Evolutionary conservation across 2,113 vertebrate genomes (phyloP), one percentile per base, ranked within the genome.

Genomic region (Paracanthobrama guichenoti): DNA sequence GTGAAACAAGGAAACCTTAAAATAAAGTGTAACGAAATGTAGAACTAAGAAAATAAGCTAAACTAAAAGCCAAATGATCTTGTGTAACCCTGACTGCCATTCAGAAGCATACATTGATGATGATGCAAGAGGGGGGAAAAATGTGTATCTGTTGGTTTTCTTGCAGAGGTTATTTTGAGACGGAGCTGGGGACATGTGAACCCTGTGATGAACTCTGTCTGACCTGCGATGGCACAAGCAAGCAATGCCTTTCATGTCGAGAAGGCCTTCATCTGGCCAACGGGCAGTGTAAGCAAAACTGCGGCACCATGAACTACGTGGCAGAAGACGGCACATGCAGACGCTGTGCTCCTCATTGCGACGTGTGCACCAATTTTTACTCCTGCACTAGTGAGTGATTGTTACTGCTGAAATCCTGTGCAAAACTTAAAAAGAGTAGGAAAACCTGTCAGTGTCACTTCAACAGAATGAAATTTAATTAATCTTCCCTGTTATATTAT

Each of bases 91-190:
- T 48, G 4, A 50, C 48, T 4, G 13, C 16, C 2, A 22, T 8
- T n/a, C 7, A 57, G 18, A 22, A 57, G 55, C 18, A 57, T 11
- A 24, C n/a, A 9, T 67, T 35, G 18, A 67, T 39, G 31, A 67
- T 35, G 35, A 22, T 4, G 18, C 9, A 69, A 10, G 12, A 16
- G 4, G 5, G 13, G 11, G 13, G 20, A 18, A 14, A 10, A 50
- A 10, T 1, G 28, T 8, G 46, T 28, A 20, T 28, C 24, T 50
- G 13, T 5, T 75, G 85, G 24, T 3, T 69, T 42, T 71, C 44
- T 88, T 90, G 67, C 79, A 95, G 94, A 24, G 93, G 93, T 86
- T 95, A 90, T 89, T 95, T 94, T 87, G 93, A 93, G 89, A 90
- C 90, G 18, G 31, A 82, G 14, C 89, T 90, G 1, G 92, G 92